Conservation (phyloP, 2,888 invertebrate species). For the Dione juno region DNA sequence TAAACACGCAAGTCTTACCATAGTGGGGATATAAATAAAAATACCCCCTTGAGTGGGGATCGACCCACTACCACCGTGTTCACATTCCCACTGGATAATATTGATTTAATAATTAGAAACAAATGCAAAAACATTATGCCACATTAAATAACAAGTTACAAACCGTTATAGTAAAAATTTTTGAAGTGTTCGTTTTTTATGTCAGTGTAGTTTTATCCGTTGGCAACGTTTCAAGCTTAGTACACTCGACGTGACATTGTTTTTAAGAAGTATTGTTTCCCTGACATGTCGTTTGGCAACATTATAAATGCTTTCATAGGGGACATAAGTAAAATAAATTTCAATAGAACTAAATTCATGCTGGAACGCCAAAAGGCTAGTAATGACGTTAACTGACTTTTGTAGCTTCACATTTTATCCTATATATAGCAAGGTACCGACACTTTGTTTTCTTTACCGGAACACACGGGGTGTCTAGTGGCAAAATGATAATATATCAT, state of each 20-base stretch:
- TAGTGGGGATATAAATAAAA: too few species aligned
- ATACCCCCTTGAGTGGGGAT: too few species aligned
- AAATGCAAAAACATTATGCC: background rate
- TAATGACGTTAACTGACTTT: background rate
- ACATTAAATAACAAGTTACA: conserved; percentile 1
- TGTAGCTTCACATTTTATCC: too few species aligned
- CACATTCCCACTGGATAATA: too few species aligned
- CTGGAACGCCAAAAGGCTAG: background rate
- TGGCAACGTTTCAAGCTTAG: conserved; percentile 43
- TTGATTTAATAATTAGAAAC: background rate
- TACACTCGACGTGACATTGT: conserved; percentile 39
- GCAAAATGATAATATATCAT: too few species aligned
- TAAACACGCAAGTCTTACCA: too few species aligned
- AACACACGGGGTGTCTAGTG: too few species aligned
- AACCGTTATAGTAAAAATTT: conserved; percentile 30
- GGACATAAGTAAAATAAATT: conserved; percentile 25
- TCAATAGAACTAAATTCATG: conserved; percentile 19
- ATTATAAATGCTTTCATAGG: conserved; percentile 40
- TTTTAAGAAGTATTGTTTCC: conserved; percentile 41
- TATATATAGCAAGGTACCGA: too few species aligned
- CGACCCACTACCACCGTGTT: too few species aligned
- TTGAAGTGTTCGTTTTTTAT: conserved; percentile 35
- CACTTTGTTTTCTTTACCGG: too few species aligned
- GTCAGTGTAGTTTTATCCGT: conserved; percentile 34
- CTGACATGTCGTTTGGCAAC: conserved; percentile 44